A percentile compares a stretch with the other conserved stretches of the same genome.
These are phyloP conservation scores for Thaleichthys pacificus DNA, from an alignment of 2,797 vertebrate species.

Conservation along the genomic window DNA sequence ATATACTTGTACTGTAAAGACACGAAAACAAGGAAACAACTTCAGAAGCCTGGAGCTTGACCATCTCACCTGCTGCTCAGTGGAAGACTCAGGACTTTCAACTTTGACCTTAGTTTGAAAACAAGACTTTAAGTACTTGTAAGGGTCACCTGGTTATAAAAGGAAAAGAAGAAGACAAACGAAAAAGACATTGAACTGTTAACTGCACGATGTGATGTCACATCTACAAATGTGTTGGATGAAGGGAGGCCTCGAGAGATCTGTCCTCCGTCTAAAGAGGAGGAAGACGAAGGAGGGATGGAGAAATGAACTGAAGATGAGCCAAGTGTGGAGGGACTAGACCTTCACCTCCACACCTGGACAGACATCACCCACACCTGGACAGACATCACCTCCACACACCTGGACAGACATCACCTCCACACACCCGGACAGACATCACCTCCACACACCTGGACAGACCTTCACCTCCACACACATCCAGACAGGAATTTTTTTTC, in stretches of 20 bases:
- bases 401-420: constrained; percentile 73
- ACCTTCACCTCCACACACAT: constrained; percentile 51
- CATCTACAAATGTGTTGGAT: constrained; percentile 56
- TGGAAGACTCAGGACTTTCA: constrained; percentile 95
- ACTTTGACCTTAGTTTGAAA: constrained; percentile 66
- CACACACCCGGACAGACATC: constrained; percentile 76
- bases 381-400: constrained; percentile 64
- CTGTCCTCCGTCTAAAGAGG: constrained; percentile 31
- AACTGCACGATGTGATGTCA: constrained; percentile 67
- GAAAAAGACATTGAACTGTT: constrained; percentile 25
- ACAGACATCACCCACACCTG: constrained; percentile 70
- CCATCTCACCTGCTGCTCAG: constrained; percentile 97
- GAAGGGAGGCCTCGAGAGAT: constrained; percentile 8
- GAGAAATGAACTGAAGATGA: constrained; percentile 9
- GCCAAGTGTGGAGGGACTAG: background rate
- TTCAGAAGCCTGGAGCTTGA: constrained; percentile 88
- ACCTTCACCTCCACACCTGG: constrained; percentile 62
- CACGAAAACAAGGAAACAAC: constrained; percentile 53
- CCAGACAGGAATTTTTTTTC: constrained; percentile 25
- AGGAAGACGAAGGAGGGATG: constrained; percentile 25
- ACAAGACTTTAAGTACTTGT: constrained; percentile 43
- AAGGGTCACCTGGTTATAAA: constrained; percentile 49
- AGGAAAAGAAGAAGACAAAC: constrained; percentile 52
- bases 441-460: constrained; percentile 71
- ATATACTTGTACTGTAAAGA: constrained; percentile 73